Evolutionary conservation across 2,113 vertebrate genomes (phyloP), one percentile per base, ranked within the genome.

Genomic region (Stegostoma tigrinum): DNA sequence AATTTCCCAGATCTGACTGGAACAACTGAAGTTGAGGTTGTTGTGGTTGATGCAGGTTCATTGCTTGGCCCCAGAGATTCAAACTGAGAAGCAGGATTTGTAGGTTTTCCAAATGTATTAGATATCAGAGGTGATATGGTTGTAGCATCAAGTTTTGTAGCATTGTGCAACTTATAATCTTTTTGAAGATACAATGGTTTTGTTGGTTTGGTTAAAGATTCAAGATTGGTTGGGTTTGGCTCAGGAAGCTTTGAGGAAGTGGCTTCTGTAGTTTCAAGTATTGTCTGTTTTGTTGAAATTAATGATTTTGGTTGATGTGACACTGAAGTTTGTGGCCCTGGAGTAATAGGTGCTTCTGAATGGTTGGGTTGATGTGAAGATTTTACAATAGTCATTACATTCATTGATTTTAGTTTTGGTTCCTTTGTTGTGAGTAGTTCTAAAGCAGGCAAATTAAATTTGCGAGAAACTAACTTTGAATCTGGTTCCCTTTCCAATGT

Each of bases 1-100:
- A 96, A 91, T 96, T 96, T 75, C 27, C 23, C 95, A 55, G 68
- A 96, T 96, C 78, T 96, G 0, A 95, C 80, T 68, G 96, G 94
- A 95, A 96, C 27, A 38, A 61, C 67, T 0, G 23, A 95, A 38
- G 96, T 95, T 27, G 96, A 96, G 96, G 86, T 97, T 96, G 96
- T 70, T 55, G 96, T 30, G 6, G 55, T 90, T 83, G 93, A 12
- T 55, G n/a, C 95, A 15, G 95, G 96, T 96, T 95, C 96, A 86
- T 95, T 95, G 17, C 14, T 34, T 23, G 95, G 15, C 0, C 48
- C 95, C 68, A 61, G 80, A 72, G 75, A 95, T 75, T 78, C 70
- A 27, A 96, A 95, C 64, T 80, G 96, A 91, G 96, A 27, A 2
- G 96, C 85, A 34, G 38, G 52, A 87, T 96, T 80, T 95, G 72